Evolutionary conservation across 2,113 vertebrate genomes (phyloP).

Genomic region (Cnemophilus loriae): DNA sequence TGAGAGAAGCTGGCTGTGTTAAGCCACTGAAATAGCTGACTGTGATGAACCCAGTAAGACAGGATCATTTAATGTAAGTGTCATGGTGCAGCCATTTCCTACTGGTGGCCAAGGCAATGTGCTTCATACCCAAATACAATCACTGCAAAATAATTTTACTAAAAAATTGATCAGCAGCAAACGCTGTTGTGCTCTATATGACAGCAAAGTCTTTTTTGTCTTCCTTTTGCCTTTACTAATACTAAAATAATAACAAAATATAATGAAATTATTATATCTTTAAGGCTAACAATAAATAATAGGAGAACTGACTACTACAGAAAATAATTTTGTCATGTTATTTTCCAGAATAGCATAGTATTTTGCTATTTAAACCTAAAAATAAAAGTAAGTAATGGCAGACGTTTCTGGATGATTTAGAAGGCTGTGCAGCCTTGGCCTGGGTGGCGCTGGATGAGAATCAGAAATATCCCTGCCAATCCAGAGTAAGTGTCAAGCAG

Average conservation of each 20-base stretch:
- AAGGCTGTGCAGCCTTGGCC: neutral
- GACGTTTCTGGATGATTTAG: neutral
- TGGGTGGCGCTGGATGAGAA: neutral
- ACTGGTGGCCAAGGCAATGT: neutral
- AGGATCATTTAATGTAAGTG: neutral
- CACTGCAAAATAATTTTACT: neutral
- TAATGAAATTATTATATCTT: neutral
- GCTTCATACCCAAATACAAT: neutral
- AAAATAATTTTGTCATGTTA: neutral
- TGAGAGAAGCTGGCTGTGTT: neutral
- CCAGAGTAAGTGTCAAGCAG: neutral
- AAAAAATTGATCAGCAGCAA: neutral
- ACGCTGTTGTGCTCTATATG: neutral
- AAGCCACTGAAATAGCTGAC: neutral
- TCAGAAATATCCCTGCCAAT: neutral
- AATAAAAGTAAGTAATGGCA: neutral
- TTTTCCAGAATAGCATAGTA: neutral
- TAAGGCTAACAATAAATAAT: neutral
- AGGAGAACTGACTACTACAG: neutral
- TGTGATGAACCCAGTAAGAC: neutral
- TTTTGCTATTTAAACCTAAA: neutral
- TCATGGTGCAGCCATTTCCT: neutral
- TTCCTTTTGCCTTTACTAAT: neutral
- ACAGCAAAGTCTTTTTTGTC: neutral
- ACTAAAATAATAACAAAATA: neutral